Evolutionary conservation across 2,888 invertebrate genomes (phyloP).

Genomic region (Byasa hedistus): DNA sequence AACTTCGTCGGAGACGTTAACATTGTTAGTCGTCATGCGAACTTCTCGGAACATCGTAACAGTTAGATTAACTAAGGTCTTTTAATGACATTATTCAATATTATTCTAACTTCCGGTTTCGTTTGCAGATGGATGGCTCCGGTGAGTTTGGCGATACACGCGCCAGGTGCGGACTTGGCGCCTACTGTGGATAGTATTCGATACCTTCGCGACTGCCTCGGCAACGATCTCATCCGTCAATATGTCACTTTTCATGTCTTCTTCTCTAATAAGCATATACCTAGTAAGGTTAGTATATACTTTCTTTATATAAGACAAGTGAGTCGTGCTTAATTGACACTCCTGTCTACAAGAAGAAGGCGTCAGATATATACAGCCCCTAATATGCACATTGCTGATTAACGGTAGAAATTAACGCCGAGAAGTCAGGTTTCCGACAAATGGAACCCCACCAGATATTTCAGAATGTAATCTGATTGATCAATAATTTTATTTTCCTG

Average conservation of each 20-base stretch:
- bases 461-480: no score
- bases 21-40: constrained; percentile 24
- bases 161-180: constrained; percentile 90
- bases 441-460: no score
- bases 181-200: constrained; percentile 89
- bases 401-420: no score
- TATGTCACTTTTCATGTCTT: constrained; percentile 94
- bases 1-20: constrained; percentile 14
- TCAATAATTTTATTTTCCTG: no score
- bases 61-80: constrained; percentile 13
- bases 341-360: no score
- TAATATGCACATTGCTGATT: no score
- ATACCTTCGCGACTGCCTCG: constrained; percentile 88
- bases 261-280: constrained; percentile 92
- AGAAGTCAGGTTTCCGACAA: no score
- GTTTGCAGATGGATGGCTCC: constrained; percentile 89
- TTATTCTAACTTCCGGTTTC: constrained; percentile 13
- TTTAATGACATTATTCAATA: constrained; percentile 16
- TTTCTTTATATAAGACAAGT: neutral
- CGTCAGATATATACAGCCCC: no score
- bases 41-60: constrained; percentile 16
- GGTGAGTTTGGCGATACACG: constrained; percentile 91
- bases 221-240: constrained; percentile 84
- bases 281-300: constrained; percentile 69
- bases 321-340: neutral